Conservation (phyloP, 2,113 vertebrate species). For the Channa maculata region DNA sequence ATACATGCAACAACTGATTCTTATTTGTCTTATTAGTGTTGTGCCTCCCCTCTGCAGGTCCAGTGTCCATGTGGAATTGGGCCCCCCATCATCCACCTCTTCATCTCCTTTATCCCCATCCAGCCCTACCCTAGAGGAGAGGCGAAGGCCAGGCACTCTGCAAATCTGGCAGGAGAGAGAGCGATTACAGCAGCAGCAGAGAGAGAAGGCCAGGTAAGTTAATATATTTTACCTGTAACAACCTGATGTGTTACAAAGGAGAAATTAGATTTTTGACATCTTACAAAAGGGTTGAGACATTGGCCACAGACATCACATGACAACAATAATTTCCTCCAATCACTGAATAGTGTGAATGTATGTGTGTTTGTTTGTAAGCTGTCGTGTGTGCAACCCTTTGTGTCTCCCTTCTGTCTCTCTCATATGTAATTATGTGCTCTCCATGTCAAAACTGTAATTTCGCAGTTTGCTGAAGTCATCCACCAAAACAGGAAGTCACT, state of each 20-base stretch:
- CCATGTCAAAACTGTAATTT: slow-evolving; percentile 51
- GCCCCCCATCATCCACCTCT: neutral
- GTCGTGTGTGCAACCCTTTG: neutral
- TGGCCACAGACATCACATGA: slow-evolving; percentile 23
- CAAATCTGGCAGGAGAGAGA: slow-evolving; percentile 92
- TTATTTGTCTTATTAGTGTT: neutral
- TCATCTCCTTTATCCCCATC: slow-evolving; percentile 63
- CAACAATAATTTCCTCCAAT: neutral
- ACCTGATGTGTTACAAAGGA: neutral
- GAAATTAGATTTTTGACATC: neutral
- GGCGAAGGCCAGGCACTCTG: slow-evolving; percentile 85
- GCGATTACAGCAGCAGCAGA: slow-evolving; percentile 79
- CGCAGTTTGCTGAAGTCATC: slow-evolving; percentile 82
- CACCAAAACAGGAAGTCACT: slow-evolving; percentile 83
- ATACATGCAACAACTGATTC: too few relatives aligned
- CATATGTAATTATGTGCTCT: slow-evolving; percentile 7
- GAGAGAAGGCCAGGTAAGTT: slow-evolving; percentile 73
- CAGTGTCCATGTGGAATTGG: slow-evolving; percentile 50
- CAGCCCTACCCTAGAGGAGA: slow-evolving; percentile 81
- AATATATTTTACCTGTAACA: too few relatives aligned
- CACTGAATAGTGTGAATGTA: neutral
- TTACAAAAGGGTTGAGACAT: neutral
- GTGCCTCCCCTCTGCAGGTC: slow-evolving; percentile 35
- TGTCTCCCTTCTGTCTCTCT: slow-evolving; percentile 4
- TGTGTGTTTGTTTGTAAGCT: neutral